These are phyloP conservation scores for Doris montereyensis DNA, from an alignment of 2,888 invertebrate species.

Conservation along the genomic window DNA sequence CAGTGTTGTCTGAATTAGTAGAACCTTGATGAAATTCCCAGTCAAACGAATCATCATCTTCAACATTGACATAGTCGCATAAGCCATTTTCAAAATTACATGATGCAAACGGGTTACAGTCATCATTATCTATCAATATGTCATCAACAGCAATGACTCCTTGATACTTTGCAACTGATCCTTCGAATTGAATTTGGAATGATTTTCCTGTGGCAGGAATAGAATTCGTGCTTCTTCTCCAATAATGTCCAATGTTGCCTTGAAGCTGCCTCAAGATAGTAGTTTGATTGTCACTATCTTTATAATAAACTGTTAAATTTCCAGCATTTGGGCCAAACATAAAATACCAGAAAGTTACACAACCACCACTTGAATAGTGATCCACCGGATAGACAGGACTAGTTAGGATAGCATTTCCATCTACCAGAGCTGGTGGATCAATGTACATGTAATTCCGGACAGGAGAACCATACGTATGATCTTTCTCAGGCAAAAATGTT, in stretches of 20 bases:
- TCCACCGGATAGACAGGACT: conserved; percentile 46
- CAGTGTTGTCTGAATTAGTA: conserved; percentile 58
- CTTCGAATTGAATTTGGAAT: conserved; percentile 55
- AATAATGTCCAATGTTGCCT: conserved; percentile 62
- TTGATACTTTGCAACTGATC: conserved; percentile 52
- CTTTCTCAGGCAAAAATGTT: conserved; percentile 63
- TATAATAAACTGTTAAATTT: conserved; percentile 60
- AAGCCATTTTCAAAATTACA: conserved; percentile 71
- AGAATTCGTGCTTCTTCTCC: conserved; percentile 56
- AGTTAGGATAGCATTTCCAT: conserved; percentile 52
- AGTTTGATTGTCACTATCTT: conserved; percentile 40
- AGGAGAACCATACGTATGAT: conserved; percentile 68
- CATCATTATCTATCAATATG: conserved; percentile 51
- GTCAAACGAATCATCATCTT: conserved; percentile 64
- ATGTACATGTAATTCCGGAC: conserved; percentile 72
- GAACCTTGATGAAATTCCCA: conserved; percentile 64
- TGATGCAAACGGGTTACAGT: conserved; percentile 60
- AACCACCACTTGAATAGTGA: conserved; percentile 46
- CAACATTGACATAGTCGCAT: conserved; percentile 63
- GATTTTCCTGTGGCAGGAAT: conserved; percentile 38
- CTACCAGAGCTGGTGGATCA: conserved; percentile 54
- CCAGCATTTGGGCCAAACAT: conserved; percentile 68
- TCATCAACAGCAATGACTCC: conserved; percentile 71
- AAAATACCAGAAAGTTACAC: conserved; percentile 69
- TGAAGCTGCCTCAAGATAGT: conserved; percentile 50